These are phyloP conservation scores for Amorpha juglandis DNA, from an alignment of 2,888 invertebrate genomes.

Conservation along the genomic window DNA sequence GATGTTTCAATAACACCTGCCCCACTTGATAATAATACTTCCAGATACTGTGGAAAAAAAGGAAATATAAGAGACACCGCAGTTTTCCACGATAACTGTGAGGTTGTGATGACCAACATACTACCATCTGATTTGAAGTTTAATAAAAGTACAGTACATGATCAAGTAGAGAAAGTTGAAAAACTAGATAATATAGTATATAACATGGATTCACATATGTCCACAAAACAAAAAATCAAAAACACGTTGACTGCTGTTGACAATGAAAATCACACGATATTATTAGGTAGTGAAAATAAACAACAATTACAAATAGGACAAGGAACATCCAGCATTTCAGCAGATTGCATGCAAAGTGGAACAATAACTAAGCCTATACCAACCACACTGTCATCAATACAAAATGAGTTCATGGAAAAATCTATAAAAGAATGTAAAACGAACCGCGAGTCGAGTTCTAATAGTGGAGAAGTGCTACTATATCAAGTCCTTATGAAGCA, in stretches of 20 bases:
- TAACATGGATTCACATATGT: conserved; percentile 14
- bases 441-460: neutral
- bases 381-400: conserved; percentile 30
- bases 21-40: conserved; percentile 12
- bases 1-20: conserved; percentile 33
- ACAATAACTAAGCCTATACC: conserved; percentile 34
- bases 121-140: conserved; percentile 36
- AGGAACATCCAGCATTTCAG: neutral
- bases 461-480: conserved; percentile 41
- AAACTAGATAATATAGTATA: conserved; percentile 1
- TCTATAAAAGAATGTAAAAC: conserved; percentile 8
- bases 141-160: conserved; percentile 24
- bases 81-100: conserved; percentile 29
- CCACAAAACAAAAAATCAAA: conserved; percentile 26
- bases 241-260: neutral
- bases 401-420: conserved; percentile 32
- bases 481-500: conserved; percentile 43
- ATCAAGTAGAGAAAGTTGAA: conserved; percentile 10
- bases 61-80: conserved; percentile 24
- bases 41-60: neutral
- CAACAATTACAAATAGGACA: neutral
- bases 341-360: conserved; percentile 16
- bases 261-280: neutral
- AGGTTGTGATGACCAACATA: conserved; percentile 34
- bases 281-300: neutral